phyloP scores from a whole-genome alignment of 2,797 vertebrate species.

The Coluber constrictor region DNA sequence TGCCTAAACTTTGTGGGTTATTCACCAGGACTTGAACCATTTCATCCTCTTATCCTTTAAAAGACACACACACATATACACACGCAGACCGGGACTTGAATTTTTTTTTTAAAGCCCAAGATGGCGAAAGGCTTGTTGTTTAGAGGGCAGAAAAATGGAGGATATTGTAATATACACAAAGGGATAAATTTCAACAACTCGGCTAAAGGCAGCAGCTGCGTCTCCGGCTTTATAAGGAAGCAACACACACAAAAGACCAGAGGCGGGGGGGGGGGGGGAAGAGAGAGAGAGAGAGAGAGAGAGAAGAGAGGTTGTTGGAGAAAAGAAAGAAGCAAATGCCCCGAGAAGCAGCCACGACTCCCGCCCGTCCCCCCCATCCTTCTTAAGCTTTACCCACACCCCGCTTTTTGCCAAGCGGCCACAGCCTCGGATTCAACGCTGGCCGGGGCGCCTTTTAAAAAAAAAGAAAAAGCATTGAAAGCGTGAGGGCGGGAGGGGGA shows the following conservation, averaged over 20 bases:
- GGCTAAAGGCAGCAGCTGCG: constrained; percentile 81
- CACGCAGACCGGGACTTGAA: constrained; percentile 62
- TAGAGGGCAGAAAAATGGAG: constrained; percentile 98
- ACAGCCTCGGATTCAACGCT: constrained; percentile 39
- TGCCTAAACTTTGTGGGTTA: constrained; percentile 77
- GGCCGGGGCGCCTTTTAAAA: background rate
- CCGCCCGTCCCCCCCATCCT: constrained; percentile 40
- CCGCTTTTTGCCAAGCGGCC: constrained; percentile 23
- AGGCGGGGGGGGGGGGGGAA: too few species aligned
- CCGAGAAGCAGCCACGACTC: constrained; percentile 15
- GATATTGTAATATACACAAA: constrained; percentile 99
- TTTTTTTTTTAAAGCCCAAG: constrained; percentile 79
- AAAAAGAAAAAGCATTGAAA: background rate
- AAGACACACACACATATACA: background rate
- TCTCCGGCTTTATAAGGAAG: constrained; percentile 77
- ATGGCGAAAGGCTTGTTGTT: constrained; percentile 99
- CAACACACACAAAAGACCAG: constrained; percentile 72
- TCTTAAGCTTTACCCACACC: constrained; percentile 10
- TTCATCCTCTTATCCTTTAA: constrained; percentile 27
- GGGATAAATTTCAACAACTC: constrained; percentile 94
- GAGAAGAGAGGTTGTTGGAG: constrained; percentile 4
- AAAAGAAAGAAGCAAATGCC: constrained; percentile 49
- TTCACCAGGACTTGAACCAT: constrained; percentile 23
- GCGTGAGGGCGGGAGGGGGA: background rate
- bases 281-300: background rate